These are phyloP conservation scores for Coluber constrictor DNA, from an alignment of 2,797 vertebrate species.

Conservation along the genomic window DNA sequence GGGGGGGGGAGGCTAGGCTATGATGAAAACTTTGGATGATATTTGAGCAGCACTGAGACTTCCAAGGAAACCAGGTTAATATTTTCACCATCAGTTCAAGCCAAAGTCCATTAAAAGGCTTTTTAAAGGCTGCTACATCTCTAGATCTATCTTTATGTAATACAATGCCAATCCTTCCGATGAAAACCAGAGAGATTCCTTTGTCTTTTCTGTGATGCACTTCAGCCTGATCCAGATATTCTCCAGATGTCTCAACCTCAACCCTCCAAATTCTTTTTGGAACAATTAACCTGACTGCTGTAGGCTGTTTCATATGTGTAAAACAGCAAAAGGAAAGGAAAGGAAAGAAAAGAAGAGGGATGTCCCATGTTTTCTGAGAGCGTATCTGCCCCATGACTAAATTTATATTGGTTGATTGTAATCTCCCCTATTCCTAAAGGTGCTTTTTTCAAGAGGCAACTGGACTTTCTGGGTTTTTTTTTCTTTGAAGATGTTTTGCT, in stretches of 20 bases:
- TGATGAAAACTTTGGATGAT: background rate
- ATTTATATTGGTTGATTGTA: background rate
- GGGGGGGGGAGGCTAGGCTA: background rate
- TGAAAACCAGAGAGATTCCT: background rate
- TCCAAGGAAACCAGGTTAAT: background rate
- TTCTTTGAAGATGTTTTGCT: no score
- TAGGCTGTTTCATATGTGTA: background rate
- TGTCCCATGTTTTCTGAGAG: no score
- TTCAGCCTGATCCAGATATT: background rate
- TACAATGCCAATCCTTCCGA: background rate
- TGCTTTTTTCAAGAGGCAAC: no score
- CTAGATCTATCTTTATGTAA: background rate
- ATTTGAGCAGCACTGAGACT: background rate
- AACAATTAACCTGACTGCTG: background rate
- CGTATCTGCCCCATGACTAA: background rate
- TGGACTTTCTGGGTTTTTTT: no score
- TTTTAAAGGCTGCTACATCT: background rate
- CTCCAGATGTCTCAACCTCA: background rate
- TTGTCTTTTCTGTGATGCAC: background rate
- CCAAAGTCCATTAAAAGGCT: background rate
- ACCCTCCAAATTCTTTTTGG: background rate
- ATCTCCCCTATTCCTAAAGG: background rate
- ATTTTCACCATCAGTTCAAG: background rate
- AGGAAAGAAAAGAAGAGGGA: background rate
- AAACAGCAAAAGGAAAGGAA: background rate